Evolutionary conservation across 2,113 vertebrate species (phyloP).

Genomic region (Nymphicus hollandicus): DNA sequence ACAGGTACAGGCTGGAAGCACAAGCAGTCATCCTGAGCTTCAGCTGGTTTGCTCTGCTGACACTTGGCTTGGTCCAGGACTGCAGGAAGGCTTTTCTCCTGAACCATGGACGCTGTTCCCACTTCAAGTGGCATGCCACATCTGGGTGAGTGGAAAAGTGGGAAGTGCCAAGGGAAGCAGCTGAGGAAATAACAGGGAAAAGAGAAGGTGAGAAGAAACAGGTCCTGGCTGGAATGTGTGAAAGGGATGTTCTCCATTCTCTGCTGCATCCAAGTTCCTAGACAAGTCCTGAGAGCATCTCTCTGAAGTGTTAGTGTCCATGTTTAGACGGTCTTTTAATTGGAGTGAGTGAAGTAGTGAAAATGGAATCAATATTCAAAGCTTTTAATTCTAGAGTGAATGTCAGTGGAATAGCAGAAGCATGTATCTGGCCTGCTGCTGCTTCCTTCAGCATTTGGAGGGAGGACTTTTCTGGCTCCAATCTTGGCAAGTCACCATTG

Average conservation of each 20-base stretch:
- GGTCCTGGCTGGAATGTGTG: background rate
- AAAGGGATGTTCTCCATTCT: rapidly evolving
- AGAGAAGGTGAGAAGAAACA: background rate
- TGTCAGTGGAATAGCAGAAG: rapidly evolving
- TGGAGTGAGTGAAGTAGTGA: background rate
- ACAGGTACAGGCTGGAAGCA: rapidly evolving
- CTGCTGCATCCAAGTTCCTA: background rate
- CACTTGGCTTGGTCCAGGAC: background rate
- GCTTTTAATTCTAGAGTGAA: background rate
- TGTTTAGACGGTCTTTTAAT: background rate
- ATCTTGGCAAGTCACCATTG: rapidly evolving
- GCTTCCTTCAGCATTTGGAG: background rate
- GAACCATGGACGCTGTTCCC: background rate
- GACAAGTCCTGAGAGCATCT: background rate
- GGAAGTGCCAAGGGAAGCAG: background rate
- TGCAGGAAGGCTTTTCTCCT: background rate
- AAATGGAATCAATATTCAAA: background rate
- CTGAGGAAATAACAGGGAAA: background rate
- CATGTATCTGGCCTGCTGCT: background rate
- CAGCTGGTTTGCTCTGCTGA: rapidly evolving
- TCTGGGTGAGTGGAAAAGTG: background rate
- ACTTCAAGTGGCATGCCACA: rapidly evolving
- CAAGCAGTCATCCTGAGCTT: background rate
- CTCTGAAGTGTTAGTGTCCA: background rate
- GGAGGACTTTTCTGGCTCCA: background rate